Conservation (phyloP, 1,140 invertebrate genomes). For the Macrotrachela quadricornifera region DNA sequence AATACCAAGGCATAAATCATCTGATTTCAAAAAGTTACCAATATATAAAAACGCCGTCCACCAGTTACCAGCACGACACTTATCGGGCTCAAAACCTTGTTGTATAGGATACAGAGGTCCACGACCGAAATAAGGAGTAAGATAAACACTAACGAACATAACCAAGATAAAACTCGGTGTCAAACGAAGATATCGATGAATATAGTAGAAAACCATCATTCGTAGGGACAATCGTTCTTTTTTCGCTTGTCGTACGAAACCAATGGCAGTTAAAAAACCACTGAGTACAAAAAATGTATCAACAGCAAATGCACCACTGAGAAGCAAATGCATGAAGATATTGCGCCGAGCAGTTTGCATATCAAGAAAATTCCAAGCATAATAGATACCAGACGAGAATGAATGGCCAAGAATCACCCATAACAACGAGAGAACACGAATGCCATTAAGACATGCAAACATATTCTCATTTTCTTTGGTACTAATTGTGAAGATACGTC, state of each 20-base stretch:
- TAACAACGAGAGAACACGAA: too few species aligned
- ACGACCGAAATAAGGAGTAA: slow-evolving; percentile 16
- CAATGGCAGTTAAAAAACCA: slow-evolving; percentile 37
- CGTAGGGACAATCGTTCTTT: too few species aligned
- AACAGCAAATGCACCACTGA: slow-evolving; percentile 42
- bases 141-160: slow-evolving; percentile 15
- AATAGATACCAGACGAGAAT: too few species aligned
- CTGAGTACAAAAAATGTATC: slow-evolving; percentile 65
- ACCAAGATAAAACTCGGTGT: slow-evolving; percentile 19
- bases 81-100: slow-evolving; percentile 7
- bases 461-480: too few species aligned
- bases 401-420: too few species aligned
- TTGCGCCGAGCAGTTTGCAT: too few species aligned
- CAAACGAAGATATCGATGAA: slow-evolving; percentile 7
- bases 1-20: slow-evolving; percentile 15
- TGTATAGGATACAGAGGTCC: slow-evolving; percentile 16
- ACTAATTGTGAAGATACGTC: too few species aligned
- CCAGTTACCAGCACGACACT: slow-evolving; percentile 45
- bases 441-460: too few species aligned
- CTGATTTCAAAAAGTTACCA: slow-evolving; percentile 51
- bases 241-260: slow-evolving; percentile 31
- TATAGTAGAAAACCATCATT: too few species aligned
- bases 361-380: too few species aligned
- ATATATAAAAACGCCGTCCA: slow-evolving; percentile 61
- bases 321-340: too few species aligned